These are phyloP conservation scores for Illadopsis cleaveri DNA, from an alignment of 2,113 vertebrate genomes.

Conservation along the genomic window DNA sequence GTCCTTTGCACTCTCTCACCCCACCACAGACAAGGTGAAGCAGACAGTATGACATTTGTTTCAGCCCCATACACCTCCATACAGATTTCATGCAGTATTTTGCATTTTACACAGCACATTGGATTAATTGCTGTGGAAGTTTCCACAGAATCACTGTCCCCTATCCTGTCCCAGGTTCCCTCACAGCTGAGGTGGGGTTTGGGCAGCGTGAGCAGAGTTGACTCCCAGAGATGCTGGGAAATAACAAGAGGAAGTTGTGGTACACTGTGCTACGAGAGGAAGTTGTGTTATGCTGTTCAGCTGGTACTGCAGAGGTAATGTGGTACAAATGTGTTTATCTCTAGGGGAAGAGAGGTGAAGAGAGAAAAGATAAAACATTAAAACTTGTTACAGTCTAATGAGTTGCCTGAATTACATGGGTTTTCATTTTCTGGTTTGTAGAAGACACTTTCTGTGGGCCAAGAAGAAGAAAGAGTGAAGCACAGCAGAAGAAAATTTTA, in stretches of 20 bases:
- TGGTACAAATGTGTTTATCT: background rate
- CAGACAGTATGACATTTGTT: background rate
- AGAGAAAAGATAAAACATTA: background rate
- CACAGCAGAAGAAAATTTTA: background rate
- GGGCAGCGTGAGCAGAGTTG: background rate
- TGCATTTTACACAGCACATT: background rate
- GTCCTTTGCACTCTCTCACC: background rate
- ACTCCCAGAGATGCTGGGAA: background rate
- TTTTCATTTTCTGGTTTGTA: background rate
- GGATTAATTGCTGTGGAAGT: background rate
- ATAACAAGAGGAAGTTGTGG: background rate
- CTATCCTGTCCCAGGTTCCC: background rate
- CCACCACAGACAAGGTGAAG: background rate
- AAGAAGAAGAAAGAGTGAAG: background rate
- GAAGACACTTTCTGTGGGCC: background rate
- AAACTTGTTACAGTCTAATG: background rate
- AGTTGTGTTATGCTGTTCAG: background rate
- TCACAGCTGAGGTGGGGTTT: background rate
- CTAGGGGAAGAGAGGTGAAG: background rate
- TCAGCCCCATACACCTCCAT: background rate
- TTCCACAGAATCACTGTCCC: background rate
- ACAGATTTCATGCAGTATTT: background rate
- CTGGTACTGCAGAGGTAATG: background rate
- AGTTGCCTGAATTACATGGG: background rate
- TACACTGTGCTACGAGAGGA: background rate